Evolutionary conservation across 1,140 invertebrate species (phyloP), one percentile per base, ranked within the genome.

Genomic region (Tetramorium parvispinum): DNA sequence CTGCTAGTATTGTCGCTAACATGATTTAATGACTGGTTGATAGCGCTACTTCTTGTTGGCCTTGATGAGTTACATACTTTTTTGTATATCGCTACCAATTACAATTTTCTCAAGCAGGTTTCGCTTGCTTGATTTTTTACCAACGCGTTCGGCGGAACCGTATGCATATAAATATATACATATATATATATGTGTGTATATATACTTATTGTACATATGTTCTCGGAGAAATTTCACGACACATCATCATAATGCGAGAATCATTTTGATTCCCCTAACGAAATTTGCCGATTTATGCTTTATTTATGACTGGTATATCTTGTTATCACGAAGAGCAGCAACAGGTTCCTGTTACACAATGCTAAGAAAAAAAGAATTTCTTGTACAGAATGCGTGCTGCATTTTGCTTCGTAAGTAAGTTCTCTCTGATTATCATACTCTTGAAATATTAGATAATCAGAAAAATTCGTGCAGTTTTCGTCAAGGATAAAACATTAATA

Each of bases 201-300:
- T 11, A 65, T 13, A 8, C 27, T 37, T 49, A 8, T 77, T 51
- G n/a, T 83, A 77, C 55, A 57, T 76, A 32, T 46, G 16, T 37
- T 83, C 68, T n/a, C 40, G 40, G n/a, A 75, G 24, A 73, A 73
- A 83, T 73, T 73, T n/a, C 11, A 70, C n/a, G 3, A 18, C 68
- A 43, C 16, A 11, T 57, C 37, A 49, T 46, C 37, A n/a, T 8
- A 8, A 79, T 32, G 37, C 27, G 46, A 10, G n/a, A 32, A 79
- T 79, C n/a, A 65, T 32, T 43, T 59, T 13, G 66, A 68, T 68
- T 68, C 40, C 21, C 13, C 79, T 40, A 73, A 59, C 79, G 13
- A 83, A 83, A 83, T 57, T 70, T 87, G 71, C 86, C 68, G 59
- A 87, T 87, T 71, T 71, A 83, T 85, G 61, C 82, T 83, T 87